phyloP scores from a whole-genome alignment of 2,888 invertebrate species.

The Neelides folsomi region DNA sequence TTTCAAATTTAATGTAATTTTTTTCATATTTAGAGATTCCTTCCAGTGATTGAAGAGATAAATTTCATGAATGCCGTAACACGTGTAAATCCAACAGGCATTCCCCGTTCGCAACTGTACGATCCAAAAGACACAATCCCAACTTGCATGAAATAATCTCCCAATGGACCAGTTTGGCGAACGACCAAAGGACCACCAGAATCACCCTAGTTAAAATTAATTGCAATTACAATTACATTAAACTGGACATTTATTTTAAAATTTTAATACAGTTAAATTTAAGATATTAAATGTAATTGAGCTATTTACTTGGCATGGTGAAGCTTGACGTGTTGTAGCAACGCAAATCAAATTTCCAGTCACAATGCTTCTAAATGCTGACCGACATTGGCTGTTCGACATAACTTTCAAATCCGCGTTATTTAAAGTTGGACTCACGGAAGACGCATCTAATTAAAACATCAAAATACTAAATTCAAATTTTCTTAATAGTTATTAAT shows the following conservation, averaged over 20 bases:
- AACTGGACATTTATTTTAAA: background rate
- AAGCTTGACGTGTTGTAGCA: constrained; percentile 21
- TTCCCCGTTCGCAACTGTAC: constrained; percentile 28
- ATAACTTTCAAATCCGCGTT: constrained; percentile 25
- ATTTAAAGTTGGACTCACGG: constrained; percentile 25
- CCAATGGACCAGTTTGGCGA: constrained; percentile 16
- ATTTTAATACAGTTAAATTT: background rate
- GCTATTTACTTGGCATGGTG: constrained; percentile 28
- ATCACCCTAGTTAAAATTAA: constrained; percentile 15
- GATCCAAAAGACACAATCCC: constrained; percentile 33
- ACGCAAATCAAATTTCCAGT: constrained; percentile 31
- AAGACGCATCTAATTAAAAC: constrained; percentile 9
- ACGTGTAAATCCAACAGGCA: constrained; percentile 31
- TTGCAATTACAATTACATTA: background rate
- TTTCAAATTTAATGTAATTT: too few relatives aligned
- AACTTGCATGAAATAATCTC: constrained; percentile 28
- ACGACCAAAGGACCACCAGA: constrained; percentile 28
- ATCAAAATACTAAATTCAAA: background rate
- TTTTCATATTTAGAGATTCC: background rate
- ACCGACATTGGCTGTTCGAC: constrained; percentile 26
- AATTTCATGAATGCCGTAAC: constrained; percentile 30
- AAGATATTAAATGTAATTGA: background rate
- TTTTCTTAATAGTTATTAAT: background rate
- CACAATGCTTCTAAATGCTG: constrained; percentile 27
- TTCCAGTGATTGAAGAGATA: constrained; percentile 25